Evolutionary conservation across 2,113 vertebrate genomes (phyloP).

Genomic region (Melanerpes formicivorus): DNA sequence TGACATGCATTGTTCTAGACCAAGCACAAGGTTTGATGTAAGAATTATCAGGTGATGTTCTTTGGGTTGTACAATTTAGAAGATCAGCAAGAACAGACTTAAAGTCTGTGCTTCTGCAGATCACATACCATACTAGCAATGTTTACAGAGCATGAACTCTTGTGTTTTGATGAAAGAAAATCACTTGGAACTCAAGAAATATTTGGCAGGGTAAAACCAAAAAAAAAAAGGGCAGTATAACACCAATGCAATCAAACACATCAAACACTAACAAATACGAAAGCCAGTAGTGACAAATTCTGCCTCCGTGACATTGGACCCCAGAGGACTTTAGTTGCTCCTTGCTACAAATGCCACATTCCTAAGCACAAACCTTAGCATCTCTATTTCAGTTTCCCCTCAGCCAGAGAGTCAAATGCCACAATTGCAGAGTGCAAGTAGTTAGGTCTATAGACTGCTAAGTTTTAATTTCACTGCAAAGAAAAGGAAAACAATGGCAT

Average conservation of each 20-base stretch:
- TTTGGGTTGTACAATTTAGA: background rate
- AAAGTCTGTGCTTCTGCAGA: background rate
- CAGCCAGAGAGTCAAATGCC: conserved; percentile 4
- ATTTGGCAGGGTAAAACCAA: background rate
- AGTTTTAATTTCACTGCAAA: conserved; percentile 26
- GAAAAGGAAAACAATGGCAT: background rate
- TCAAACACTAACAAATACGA: background rate
- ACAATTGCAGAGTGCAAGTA: background rate
- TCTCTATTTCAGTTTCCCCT: background rate
- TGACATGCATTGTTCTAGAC: background rate
- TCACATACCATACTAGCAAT: background rate
- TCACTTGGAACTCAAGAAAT: background rate
- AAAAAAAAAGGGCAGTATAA: background rate
- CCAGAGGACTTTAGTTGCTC: background rate
- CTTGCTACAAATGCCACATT: background rate
- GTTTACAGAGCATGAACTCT: background rate
- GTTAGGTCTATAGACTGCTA: background rate
- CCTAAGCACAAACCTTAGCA: background rate
- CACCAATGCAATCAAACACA: background rate
- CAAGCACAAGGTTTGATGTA: background rate
- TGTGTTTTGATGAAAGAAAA: background rate
- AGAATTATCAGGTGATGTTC: background rate
- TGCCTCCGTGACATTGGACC: background rate
- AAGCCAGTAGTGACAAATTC: background rate
- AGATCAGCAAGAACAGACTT: background rate